Evolutionary conservation across 92 coral and sea anemone genomes (phyloP).

Genomic region (Phenganax subtilis): DNA sequence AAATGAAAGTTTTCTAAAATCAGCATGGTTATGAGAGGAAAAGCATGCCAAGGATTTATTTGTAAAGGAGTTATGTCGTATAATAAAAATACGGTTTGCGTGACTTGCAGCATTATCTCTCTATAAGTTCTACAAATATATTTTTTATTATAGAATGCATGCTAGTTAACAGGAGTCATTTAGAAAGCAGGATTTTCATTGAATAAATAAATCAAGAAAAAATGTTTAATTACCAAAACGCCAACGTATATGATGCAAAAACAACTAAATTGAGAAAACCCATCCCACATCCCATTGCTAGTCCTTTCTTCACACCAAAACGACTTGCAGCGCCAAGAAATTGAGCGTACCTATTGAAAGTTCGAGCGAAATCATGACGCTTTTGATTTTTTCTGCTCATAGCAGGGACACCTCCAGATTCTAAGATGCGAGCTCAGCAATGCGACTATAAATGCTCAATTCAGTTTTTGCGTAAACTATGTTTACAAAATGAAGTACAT

Average conservation of each 20-base stretch:
- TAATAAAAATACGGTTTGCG: no score
- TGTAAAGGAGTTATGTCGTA: no score
- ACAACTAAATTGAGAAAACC: constrained; percentile 74
- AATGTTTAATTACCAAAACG: constrained; percentile 63
- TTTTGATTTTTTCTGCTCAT: background rate
- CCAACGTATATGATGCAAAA: constrained; percentile 82
- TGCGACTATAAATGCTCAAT: no score
- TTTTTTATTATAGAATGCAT: no score
- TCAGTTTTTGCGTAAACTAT: no score
- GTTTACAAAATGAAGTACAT: no score
- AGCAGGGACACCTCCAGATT: background rate
- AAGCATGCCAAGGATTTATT: no score
- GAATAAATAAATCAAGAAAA: background rate
- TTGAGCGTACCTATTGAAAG: constrained; percentile 52
- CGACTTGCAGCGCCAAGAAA: constrained; percentile 70
- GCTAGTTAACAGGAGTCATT: background rate
- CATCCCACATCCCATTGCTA: constrained; percentile 74
- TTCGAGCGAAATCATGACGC: background rate
- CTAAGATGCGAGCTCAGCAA: no score
- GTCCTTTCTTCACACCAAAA: constrained; percentile 77
- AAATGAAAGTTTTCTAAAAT: no score
- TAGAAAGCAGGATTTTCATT: background rate
- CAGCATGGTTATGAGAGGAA: no score
- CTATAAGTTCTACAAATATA: no score
- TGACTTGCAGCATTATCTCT: no score